phyloP scores from a whole-genome alignment of 2,888 invertebrate genomes.

The Coelopa pilipes region DNA sequence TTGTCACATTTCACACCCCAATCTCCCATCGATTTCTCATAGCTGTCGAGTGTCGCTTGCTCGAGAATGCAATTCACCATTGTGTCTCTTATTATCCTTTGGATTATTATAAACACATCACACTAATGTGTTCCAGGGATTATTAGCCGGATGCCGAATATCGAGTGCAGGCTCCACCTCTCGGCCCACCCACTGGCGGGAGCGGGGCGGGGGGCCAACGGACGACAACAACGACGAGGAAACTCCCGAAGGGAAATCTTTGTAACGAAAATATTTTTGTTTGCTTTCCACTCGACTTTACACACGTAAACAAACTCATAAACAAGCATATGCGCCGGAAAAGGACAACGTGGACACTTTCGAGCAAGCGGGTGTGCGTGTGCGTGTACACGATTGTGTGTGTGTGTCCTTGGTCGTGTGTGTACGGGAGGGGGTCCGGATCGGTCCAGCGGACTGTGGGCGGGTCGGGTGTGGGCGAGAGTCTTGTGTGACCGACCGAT shows the following conservation, averaged over 20 bases:
- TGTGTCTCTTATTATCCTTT: slow-evolving; percentile 41
- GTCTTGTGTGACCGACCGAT: too few species aligned
- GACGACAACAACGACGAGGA: background rate
- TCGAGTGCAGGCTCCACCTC: slow-evolving; percentile 8
- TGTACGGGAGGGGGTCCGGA: background rate
- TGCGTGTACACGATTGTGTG: slow-evolving; percentile 1
- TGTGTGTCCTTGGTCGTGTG: slow-evolving; percentile 30
- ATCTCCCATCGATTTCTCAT: background rate
- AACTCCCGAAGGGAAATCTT: slow-evolving; percentile 13
- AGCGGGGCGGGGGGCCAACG: background rate
- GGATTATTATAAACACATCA: slow-evolving; percentile 46
- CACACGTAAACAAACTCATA: slow-evolving; percentile 42
- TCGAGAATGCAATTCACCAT: slow-evolving; percentile 29
- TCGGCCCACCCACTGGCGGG: background rate
- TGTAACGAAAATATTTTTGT: slow-evolving; percentile 32
- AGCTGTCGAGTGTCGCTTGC: background rate
- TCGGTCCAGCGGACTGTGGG: background rate
- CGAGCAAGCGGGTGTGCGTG: slow-evolving; percentile 14
- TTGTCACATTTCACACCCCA: background rate
- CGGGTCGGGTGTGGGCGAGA: too few species aligned
- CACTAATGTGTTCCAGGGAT: slow-evolving; percentile 45
- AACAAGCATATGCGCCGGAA: slow-evolving; percentile 37
- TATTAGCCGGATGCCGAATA: slow-evolving; percentile 41
- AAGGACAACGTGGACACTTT: slow-evolving; percentile 36
- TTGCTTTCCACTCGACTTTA: slow-evolving; percentile 40